Base-by-base conservation (phyloP, 2,888 invertebrate species). In the Adineta ricciae region DNA sequence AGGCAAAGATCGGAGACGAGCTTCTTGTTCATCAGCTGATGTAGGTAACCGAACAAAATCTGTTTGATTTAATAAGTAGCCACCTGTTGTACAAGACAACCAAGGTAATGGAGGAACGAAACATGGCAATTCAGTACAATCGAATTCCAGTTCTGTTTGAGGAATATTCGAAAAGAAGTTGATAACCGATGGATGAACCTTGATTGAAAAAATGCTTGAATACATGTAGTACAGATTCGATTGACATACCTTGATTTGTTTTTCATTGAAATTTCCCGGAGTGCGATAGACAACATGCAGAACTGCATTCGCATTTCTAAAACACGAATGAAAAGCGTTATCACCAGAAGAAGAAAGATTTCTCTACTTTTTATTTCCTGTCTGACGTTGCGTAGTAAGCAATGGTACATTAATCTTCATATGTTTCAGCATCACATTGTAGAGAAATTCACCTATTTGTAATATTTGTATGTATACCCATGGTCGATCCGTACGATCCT, bases 91-190 rank as follows among this genome's bases (percentile, higher is more conserved):
- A 8, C 49, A 38, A 24, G 38, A 54, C 32, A 82, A 56, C 86
- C 86, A 86, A 38, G 86, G 86, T 50, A 86, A 54, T 7, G 86
- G 86, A 24, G 84, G 83, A 56, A 56, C 82, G n/a, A 84, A 38
- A 84, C 78, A 78, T 21, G 86, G 86, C 41, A 86, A 82, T 32
- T 84, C 73, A 41, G 24, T 78, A 41, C 73, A 78, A 41, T 36
- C 36, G 24, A 78, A 78, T 24, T 78, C 73, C 8, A 78, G 41
- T 41, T 38, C 19, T 8, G 21, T 19, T 78, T 78, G 21, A 24
- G 73, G 73, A 24, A 78, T 41, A 78, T 78, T 38, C 21, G 73
- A 38, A 36, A 78, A 78, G 41, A 78, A 78, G 24, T 41, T 38
- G 9, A 78, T 7, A 21, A 78, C 73, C 7, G 73, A 38, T 78